Evolutionary conservation across 2,113 vertebrate genomes (phyloP), one percentile per base, ranked within the genome.

Genomic region (Alosa alosa): DNA sequence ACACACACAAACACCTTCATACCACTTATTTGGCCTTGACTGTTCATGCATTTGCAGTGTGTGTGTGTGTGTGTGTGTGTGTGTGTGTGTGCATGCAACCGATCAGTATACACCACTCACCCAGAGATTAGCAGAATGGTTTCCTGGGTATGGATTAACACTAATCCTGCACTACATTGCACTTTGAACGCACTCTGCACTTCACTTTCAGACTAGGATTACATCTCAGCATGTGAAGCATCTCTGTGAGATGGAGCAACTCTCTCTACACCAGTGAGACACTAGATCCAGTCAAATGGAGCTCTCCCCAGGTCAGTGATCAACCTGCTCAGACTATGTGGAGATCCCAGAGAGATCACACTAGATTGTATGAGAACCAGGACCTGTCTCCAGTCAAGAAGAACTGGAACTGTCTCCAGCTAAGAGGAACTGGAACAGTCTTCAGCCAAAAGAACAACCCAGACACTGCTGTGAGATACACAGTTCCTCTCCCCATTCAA

Each of bases 331-430:
- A 82, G n/a, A 82, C 72, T 50, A 31, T 46, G n/a, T 52, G 46
- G 75, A 83, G 75, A 60, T 18, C 82, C 55, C 57, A n/a, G 81
- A 20, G 8, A 75, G 64, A 15, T 41, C 60, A n/a, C 36, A 81
- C 75, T 15, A 81, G 20, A 46, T n/a, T 41, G 22, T 6, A 60
- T 36, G 57, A 64, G 18, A 64, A 64, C 57, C 57, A 64, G 57
- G 57, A 64, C n/a, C 22, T 64, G 22, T 64, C 46, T 47, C 46
- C 46, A 47, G 46, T 11, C 46, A 47, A 44, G 41, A 44, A 4
- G 41, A 44, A 44, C 41, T 44, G 22, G 57, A 64, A 64, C 22
- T 64, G 20, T 64, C 46, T 47, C 46, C 46, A 47, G 46, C 46
- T 11, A 47, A 44, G 41, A 44, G 41, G 41, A 44, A 44, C 41